phyloP scores from a whole-genome alignment of 2,888 invertebrate genomes.

The Rhodophaea formosa region DNA sequence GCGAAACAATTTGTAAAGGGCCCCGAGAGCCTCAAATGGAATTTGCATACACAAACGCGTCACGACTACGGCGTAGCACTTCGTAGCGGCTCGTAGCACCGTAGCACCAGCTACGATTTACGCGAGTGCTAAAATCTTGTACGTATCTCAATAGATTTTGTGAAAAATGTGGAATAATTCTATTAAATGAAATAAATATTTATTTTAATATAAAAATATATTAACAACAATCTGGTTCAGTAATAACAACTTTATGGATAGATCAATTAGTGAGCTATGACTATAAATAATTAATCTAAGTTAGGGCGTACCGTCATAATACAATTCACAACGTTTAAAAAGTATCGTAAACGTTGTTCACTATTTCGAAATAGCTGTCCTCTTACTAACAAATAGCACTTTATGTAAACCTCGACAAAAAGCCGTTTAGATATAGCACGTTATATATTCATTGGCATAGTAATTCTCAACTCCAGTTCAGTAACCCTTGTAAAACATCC shows the following conservation, averaged over 20 bases:
- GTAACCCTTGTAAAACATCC: neutral
- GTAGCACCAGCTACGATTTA: neutral
- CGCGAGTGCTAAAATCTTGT: neutral
- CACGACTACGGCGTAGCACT: constrained; percentile 18
- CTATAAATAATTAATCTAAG: too few species aligned
- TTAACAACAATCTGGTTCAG: too few species aligned
- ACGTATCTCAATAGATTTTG: neutral
- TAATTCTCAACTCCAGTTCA: constrained; percentile 1
- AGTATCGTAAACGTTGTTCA: neutral
- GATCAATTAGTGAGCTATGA: too few species aligned
- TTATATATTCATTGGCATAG: constrained; percentile 13
- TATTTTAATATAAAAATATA: too few species aligned
- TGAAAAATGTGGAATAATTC: neutral
- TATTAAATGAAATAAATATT: too few species aligned
- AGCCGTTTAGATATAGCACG: constrained; percentile 21
- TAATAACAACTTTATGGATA: too few species aligned
- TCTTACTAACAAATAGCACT: neutral
- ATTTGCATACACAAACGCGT: constrained; percentile 29
- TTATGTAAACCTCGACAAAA: constrained; percentile 15
- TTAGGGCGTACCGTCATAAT: neutral
- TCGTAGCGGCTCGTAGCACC: constrained; percentile 12
- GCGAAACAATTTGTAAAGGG: constrained; percentile 28
- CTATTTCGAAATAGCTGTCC: neutral
- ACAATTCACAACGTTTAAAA: neutral
- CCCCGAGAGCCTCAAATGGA: constrained; percentile 22